These are phyloP conservation scores for Barypeithes pellucidus DNA, from an alignment of 2,888 invertebrate genomes.

Conservation along the genomic window DNA sequence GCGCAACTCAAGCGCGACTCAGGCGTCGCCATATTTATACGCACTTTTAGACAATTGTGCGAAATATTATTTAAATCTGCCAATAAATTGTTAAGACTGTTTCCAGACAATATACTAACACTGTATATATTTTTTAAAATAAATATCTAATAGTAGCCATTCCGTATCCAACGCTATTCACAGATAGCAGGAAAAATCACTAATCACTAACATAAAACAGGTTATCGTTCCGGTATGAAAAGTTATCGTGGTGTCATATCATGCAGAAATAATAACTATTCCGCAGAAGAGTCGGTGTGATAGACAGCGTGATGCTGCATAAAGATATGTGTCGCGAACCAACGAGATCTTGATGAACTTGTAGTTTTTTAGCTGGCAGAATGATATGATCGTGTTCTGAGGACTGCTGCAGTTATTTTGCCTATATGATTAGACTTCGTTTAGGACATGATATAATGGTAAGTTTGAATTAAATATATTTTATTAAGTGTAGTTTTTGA, in stretches of 20 bases:
- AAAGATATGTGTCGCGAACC: slow-evolving; percentile 2
- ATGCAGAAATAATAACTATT: slow-evolving; percentile 6
- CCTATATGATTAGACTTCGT: slow-evolving; percentile 24
- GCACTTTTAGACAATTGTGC: too few species aligned
- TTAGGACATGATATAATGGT: slow-evolving; percentile 48
- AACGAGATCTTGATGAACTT: slow-evolving; percentile 7
- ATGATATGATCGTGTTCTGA: slow-evolving; percentile 30
- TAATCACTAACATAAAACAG: slow-evolving; percentile 8
- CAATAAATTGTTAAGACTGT: too few species aligned
- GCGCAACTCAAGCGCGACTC: too few species aligned
- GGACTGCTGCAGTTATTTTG: slow-evolving; percentile 20
- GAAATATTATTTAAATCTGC: too few species aligned
- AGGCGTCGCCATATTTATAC: too few species aligned
- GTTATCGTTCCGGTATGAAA: not conserved
- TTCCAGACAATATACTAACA: too few species aligned
- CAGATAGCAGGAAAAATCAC: too few species aligned
- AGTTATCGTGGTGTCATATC: slow-evolving; percentile 6
- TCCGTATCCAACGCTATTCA: too few species aligned
- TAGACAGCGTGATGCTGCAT: slow-evolving; percentile 21
- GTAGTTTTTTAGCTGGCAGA: slow-evolving; percentile 10
- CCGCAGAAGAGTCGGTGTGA: not conserved
- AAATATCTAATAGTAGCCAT: too few species aligned
- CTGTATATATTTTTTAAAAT: too few species aligned
- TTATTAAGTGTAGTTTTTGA: too few species aligned
- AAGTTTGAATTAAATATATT: not conserved